Evolutionary conservation across 2,888 invertebrate species (phyloP).

Genomic region (Prosopocoilus inquinatus): DNA sequence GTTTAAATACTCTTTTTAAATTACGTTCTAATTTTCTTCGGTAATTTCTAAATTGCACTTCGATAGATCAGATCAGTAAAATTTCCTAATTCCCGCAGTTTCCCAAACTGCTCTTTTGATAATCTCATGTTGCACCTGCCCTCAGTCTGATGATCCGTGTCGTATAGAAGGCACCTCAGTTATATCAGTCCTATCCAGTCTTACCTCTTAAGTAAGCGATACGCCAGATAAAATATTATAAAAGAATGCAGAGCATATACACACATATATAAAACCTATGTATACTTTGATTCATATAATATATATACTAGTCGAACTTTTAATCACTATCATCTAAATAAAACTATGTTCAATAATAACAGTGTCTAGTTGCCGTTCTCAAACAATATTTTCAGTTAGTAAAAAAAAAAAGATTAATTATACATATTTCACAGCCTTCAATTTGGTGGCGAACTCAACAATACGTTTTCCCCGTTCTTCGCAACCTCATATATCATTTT

Average conservation of each 20-base stretch:
- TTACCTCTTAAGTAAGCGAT: constrained; percentile 49
- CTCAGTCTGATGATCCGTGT: constrained; percentile 47
- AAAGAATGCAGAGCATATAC: constrained; percentile 41
- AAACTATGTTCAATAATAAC: constrained; percentile 46
- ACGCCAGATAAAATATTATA: constrained; percentile 46
- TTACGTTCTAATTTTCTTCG: constrained; percentile 11
- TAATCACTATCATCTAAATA: constrained; percentile 38
- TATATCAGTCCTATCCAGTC: constrained; percentile 51
- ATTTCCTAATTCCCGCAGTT: constrained; percentile 2
- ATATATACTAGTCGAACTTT: constrained; percentile 26
- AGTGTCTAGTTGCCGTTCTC: constrained; percentile 48
- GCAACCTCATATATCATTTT: no score
- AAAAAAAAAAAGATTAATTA: constrained; percentile 44
- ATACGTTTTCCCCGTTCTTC: background rate
- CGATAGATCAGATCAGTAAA: constrained; percentile 6
- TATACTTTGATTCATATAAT: constrained; percentile 38
- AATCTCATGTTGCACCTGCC: constrained; percentile 44
- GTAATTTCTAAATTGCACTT: constrained; percentile 19
- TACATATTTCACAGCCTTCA: constrained; percentile 53
- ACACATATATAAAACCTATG: constrained; percentile 49
- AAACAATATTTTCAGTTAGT: constrained; percentile 38
- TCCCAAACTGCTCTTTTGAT: background rate
- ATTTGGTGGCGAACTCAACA: constrained; percentile 43
- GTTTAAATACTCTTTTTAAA: constrained; percentile 9
- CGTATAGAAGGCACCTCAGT: constrained; percentile 49